A percentile compares a stretch with the other conserved stretches of the same genome.
phyloP scores from a whole-genome alignment of 2,888 invertebrate species.

The Melanotus villosus region DNA sequence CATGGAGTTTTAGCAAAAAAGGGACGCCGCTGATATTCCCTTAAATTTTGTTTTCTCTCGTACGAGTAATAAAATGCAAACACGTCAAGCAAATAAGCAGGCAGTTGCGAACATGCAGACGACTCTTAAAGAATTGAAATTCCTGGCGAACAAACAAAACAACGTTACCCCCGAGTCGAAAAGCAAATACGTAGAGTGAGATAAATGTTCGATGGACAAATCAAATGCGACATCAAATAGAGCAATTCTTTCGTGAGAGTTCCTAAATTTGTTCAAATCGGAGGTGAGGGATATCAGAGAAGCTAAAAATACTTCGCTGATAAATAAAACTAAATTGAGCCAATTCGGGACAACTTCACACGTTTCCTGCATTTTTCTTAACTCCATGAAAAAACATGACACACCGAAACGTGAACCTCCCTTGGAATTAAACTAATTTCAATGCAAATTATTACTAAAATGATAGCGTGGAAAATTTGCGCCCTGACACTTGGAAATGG shows the following conservation, averaged over 20 bases:
- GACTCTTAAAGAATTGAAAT: conserved; percentile 5
- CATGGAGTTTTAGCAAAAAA: too few species aligned
- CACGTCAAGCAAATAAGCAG: background rate
- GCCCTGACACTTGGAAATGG: too few species aligned
- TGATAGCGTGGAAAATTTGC: too few species aligned
- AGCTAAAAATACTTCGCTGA: too few species aligned
- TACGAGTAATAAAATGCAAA: conserved; percentile 22
- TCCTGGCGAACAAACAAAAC: background rate
- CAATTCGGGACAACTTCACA: too few species aligned
- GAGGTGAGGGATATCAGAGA: background rate
- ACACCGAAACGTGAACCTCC: too few species aligned
- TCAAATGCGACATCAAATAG: background rate
- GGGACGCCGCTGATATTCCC: too few species aligned
- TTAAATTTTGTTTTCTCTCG: background rate
- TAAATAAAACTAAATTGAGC: too few species aligned
- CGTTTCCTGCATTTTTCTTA: too few species aligned
- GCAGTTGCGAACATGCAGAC: background rate
- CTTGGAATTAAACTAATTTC: too few species aligned
- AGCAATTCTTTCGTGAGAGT: background rate
- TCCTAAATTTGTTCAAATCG: background rate
- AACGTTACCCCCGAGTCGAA: background rate
- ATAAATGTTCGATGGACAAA: conserved; percentile 13
- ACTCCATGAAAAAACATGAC: too few species aligned
- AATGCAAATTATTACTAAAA: too few species aligned
- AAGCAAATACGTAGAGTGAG: conserved; percentile 3